A percentile compares a stretch with the other conserved stretches of the same genome.
Evolutionary conservation across 2,113 vertebrate genomes (phyloP).

Genomic region (Oxyruncus cristatus): DNA sequence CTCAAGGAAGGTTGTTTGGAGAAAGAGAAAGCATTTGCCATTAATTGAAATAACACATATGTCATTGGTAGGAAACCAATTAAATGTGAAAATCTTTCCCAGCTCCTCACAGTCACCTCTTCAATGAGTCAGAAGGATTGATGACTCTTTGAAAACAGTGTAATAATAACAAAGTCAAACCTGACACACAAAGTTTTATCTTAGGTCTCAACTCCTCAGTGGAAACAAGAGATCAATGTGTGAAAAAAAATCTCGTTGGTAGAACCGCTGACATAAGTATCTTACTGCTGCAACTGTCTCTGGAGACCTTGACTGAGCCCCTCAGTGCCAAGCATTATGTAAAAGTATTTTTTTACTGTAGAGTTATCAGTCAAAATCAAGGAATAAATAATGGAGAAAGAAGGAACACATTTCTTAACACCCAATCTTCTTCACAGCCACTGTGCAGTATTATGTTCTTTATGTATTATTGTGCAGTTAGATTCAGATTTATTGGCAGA

Average conservation of each 20-base stretch:
- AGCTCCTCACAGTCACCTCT: not conserved
- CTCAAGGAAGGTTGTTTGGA: not conserved
- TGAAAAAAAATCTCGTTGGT: not conserved
- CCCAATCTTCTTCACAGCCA: not conserved
- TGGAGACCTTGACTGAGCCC: not conserved
- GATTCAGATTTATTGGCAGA: not conserved
- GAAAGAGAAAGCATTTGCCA: conserved; percentile 17
- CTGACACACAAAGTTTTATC: not conserved
- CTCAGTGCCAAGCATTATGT: not conserved
- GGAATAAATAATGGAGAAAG: not conserved
- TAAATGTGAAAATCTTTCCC: not conserved
- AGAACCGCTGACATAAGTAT: not conserved
- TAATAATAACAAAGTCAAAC: not conserved
- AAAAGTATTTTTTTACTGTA: not conserved
- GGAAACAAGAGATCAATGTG: not conserved
- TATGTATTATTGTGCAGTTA: not conserved
- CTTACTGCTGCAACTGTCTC: not conserved
- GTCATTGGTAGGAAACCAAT: not conserved
- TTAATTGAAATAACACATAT: conserved; percentile 38
- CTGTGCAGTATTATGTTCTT: not conserved
- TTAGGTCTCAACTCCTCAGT: not conserved
- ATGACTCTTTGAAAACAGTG: not conserved
- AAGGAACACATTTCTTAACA: not conserved
- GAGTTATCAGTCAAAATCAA: not conserved
- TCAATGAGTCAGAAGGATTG: not conserved